These are phyloP conservation scores for Ceyx cyanopectus DNA, from an alignment of 2,113 vertebrate species.

Conservation along the genomic window DNA sequence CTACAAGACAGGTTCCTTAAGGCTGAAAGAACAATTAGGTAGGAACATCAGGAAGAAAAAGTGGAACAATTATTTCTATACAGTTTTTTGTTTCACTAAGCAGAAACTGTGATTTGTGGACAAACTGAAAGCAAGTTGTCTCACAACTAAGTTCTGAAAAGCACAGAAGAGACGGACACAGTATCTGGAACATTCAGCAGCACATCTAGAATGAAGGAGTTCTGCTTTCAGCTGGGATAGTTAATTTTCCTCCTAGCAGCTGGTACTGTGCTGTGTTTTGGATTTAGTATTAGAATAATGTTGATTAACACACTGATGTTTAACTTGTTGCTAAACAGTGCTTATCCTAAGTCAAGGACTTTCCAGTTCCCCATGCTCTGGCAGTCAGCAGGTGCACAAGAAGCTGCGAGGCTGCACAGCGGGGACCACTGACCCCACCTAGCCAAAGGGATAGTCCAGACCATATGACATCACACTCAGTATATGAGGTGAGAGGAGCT, in stretches of 20 bases:
- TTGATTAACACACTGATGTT: neutral
- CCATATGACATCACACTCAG: neutral
- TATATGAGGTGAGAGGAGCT: neutral
- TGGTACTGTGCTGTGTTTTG: neutral
- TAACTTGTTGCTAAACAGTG: neutral
- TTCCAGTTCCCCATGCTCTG: neutral
- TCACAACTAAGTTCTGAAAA: neutral
- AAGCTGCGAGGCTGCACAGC: neutral
- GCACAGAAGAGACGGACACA: neutral
- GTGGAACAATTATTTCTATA: neutral
- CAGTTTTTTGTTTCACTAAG: neutral
- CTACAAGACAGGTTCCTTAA: neutral
- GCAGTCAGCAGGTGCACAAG: neutral
- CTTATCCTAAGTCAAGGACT: neutral
- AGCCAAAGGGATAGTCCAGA: neutral
- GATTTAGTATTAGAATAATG: neutral
- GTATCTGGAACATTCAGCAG: neutral
- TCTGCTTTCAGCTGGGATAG: neutral
- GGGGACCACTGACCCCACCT: neutral
- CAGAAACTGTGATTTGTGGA: neutral
- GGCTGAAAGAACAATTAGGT: neutral
- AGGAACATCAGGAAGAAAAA: neutral
- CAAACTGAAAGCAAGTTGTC: neutral
- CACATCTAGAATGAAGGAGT: neutral
- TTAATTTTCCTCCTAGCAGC: neutral